Evolutionary conservation across 2,888 invertebrate species (phyloP).

Genomic region (Liopterus haemorrhoidalis): DNA sequence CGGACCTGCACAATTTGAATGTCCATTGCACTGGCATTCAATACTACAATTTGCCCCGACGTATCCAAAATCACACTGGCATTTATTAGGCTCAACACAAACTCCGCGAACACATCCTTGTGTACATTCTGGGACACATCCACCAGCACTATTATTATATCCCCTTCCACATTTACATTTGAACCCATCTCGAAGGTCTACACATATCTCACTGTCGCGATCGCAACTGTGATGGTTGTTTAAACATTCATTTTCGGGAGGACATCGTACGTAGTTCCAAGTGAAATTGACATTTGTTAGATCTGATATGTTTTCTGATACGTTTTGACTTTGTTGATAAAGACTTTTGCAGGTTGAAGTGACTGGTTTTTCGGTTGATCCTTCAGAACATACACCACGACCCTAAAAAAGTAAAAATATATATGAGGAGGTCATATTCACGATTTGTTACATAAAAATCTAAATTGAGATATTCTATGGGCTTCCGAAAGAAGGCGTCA

Average conservation of each 20-base stretch:
- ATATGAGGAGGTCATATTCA: no score
- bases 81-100: conserved; percentile 76
- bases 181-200: conserved; percentile 74
- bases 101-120: conserved; percentile 82
- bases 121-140: conserved; percentile 73
- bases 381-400: conserved; percentile 82
- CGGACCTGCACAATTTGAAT: conserved; percentile 85
- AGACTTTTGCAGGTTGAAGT: conserved; percentile 50
- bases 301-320: conserved; percentile 29
- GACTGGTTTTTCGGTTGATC: conserved; percentile 69
- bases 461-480: no score
- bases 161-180: conserved; percentile 78
- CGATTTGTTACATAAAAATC: no score
- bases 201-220: conserved; percentile 78
- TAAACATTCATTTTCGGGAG: conserved; percentile 86
- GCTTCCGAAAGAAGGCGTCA: no score
- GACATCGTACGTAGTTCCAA: conserved; percentile 88
- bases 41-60: conserved; percentile 91
- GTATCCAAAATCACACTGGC: conserved; percentile 89
- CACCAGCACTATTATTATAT: conserved; percentile 56
- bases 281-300: conserved; percentile 50
- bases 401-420: conserved; percentile 42
- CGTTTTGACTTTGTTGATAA: conserved; percentile 30
- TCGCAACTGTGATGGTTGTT: conserved; percentile 91
- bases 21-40: conserved; percentile 91